These are phyloP conservation scores for Forbesichthys papilliferus DNA, from an alignment of 2,113 vertebrate genomes.

Conservation along the genomic window DNA sequence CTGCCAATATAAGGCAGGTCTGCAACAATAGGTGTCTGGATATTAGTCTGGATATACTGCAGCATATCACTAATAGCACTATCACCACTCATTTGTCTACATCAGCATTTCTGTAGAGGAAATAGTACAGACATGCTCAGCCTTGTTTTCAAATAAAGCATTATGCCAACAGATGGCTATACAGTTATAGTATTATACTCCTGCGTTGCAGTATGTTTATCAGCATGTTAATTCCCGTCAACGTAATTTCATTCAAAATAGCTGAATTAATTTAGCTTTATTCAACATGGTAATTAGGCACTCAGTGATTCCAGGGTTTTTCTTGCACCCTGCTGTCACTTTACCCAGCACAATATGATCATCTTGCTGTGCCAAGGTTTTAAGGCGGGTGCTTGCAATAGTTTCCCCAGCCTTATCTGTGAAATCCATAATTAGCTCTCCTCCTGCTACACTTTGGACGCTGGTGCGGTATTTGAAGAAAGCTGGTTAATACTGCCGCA, in stretches of 20 bases:
- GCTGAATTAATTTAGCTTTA: background rate
- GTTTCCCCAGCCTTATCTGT: slow-evolving; percentile 19
- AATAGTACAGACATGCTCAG: background rate
- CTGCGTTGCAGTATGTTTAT: background rate
- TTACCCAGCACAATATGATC: background rate
- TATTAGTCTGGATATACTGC: background rate
- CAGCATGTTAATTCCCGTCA: background rate
- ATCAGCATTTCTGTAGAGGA: background rate
- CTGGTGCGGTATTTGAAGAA: slow-evolving; percentile 16
- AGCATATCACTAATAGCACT: background rate
- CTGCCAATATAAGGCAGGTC: slow-evolving; percentile 46
- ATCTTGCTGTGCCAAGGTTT: slow-evolving; percentile 3
- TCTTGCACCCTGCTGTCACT: background rate
- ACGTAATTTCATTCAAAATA: background rate
- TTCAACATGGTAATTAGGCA: slow-evolving; percentile 4
- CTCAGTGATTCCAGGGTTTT: background rate
- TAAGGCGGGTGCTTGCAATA: background rate
- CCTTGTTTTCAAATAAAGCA: background rate
- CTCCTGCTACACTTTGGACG: slow-evolving; percentile 17
- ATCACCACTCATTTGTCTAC: background rate
- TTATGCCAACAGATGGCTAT: background rate
- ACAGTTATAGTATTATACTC: background rate
- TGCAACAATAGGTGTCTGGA: background rate
- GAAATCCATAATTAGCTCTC: slow-evolving; percentile 38
- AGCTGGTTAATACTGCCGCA: slow-evolving; percentile 20